A percentile compares a stretch with the other conserved stretches of the same genome.
Conservation (phyloP, 2,797 vertebrate species). For the Kryptolebias ocellatus region DNA sequence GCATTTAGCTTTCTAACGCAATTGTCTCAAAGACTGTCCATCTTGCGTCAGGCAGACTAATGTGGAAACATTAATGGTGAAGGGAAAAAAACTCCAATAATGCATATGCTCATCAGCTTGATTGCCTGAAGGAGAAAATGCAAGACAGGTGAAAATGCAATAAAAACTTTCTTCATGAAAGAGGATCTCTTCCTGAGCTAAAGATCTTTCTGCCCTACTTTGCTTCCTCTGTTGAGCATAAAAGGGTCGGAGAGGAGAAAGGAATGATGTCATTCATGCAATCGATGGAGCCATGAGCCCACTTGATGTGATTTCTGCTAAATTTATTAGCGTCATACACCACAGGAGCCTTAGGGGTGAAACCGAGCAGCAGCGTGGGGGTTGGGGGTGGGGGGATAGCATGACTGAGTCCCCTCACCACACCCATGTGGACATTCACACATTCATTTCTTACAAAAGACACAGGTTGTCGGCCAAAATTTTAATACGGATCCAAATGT, state of each 20-base stretch:
- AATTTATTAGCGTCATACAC: constrained; percentile 66
- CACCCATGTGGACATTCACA: constrained; percentile 26
- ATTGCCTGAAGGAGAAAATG: constrained; percentile 13
- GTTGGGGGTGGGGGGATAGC: constrained; percentile 11
- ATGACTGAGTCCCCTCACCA: constrained; percentile 31
- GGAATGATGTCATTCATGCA: constrained; percentile 72
- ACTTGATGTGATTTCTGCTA: constrained; percentile 71
- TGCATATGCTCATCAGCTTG: constrained; percentile 1
- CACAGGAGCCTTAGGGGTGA: constrained; percentile 56
- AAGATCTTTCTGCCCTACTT: constrained; percentile 41
- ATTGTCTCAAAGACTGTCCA: constrained; percentile 62
- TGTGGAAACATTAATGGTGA: constrained; percentile 68
- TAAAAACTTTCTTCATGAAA: constrained; percentile 53
- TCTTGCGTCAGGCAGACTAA: constrained; percentile 46
- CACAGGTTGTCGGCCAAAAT: constrained; percentile 13
- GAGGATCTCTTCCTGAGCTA: constrained; percentile 54
- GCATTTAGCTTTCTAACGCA: constrained; percentile 50
- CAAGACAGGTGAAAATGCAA: constrained; percentile 37
- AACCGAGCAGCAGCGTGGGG: constrained; percentile 34
- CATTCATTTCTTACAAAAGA: constrained; percentile 4
- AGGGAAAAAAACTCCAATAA: neutral
- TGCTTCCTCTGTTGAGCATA: constrained; percentile 24
- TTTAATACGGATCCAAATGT: constrained; percentile 15
- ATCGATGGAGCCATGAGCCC: constrained; percentile 63
- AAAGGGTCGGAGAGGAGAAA: constrained; percentile 20